Percentiles rank a stretch among this genome's conserved stretches.
These are phyloP conservation scores for Indri indri DNA, from an alignment of 2,113 vertebrate genomes.

Conservation along the genomic window DNA sequence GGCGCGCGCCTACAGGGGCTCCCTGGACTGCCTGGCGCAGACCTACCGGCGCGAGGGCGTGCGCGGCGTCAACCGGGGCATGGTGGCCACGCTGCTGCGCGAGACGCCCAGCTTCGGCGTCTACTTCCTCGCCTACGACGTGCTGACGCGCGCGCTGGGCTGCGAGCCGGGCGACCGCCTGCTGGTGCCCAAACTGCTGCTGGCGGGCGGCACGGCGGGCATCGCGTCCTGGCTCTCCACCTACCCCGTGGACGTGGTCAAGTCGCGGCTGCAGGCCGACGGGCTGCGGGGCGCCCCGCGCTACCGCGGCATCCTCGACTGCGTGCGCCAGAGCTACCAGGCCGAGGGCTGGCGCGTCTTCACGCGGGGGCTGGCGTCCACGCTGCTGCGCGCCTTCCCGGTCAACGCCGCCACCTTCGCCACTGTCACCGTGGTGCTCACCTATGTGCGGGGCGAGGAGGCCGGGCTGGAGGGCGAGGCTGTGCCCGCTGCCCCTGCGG, in stretches of 20 bases:
- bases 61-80: conserved; percentile 92
- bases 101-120: conserved; percentile 97
- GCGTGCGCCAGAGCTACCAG: conserved; percentile 90
- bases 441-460: conserved; percentile 87
- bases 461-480: conserved; percentile 85
- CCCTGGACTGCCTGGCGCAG: conserved; percentile 93
- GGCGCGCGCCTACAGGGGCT: conserved; percentile 93
- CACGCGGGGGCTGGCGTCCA: conserved; percentile 95
- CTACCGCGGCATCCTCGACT: conserved; percentile 93
- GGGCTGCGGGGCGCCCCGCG: conserved; percentile 89
- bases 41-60: conserved; percentile 95
- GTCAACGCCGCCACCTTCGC: conserved; percentile 97
- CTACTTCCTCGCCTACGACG: conserved; percentile 96
- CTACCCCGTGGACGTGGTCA: conserved; percentile 96
- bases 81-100: conserved; percentile 93
- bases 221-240: conserved; percentile 96
- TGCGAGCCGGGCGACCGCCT: conserved; percentile 91
- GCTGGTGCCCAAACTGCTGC: conserved; percentile 95
- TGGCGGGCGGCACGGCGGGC: conserved; percentile 94
- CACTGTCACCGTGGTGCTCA: conserved; percentile 94
- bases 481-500: background rate
- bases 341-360: conserved; percentile 95
- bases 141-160: conserved; percentile 90
- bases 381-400: conserved; percentile 94
- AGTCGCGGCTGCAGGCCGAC: conserved; percentile 96